Evolutionary conservation across 2,113 vertebrate genomes (phyloP), one percentile per base, ranked within the genome.

Genomic region (Eolophus roseicapilla): DNA sequence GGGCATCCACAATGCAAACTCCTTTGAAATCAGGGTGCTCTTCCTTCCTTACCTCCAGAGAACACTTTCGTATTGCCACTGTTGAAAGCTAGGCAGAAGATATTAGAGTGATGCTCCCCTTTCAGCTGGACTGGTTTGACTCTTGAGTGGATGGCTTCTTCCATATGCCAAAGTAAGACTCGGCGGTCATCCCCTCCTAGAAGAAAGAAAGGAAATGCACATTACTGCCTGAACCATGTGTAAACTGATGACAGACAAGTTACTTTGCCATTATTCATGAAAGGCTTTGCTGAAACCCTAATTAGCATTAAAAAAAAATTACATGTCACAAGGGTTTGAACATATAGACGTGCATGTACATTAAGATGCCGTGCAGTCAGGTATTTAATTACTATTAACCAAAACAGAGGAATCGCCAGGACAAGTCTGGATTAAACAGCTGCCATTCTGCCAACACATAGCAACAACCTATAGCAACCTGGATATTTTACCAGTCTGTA

Each of bases 41-140:
- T 92, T 96, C 44, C 60, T 75, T 82, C 53, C 97, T 98, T 97
- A 99, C 99, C 99, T 93, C 99, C 99, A 94, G 99, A 99, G 96
- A 99, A 99, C 52, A 99, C 99, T 91, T 98, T 99, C 3, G 97
- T 99, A 97, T 99, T 99, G 70, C 98, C 99, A 94, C 99, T 99
- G 98, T 99, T 99, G 93, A 99, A 99, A 86, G 99, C 99, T 20
- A 99, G 97, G 89, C 99, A 99, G 97, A 99, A 99, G 96, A 99
- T 99, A 94, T 99, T 99, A 46, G 99, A 99, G 91, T 99, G 99
- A 95, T 99, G 99, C 44, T 99, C 99, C 43, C 99, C 99, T 97
- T 99, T 99, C 97, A 99, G 98, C 55, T 99, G 99, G 84, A 99
- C 93, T 25, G 99, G 99, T 92, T 99, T 99, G 77, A 99, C 98